phyloP scores from a whole-genome alignment of 2,113 vertebrate genomes.

The Castor canadensis region DNA sequence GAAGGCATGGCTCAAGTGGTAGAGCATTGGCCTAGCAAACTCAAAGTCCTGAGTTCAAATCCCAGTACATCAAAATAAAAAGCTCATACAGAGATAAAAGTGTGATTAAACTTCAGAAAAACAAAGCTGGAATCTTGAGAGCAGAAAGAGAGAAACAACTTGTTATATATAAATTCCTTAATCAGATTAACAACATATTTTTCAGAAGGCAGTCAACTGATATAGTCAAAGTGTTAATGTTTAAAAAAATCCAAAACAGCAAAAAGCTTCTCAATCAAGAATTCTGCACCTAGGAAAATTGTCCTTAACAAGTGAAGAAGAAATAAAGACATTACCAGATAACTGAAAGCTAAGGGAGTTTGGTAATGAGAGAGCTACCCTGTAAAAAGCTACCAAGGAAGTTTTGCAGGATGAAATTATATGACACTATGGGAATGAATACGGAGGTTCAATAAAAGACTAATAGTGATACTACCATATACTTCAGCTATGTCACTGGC shows the following conservation, averaged over 20 bases:
- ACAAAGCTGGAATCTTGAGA: background rate
- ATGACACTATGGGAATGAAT: too few species aligned
- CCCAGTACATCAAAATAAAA: too few species aligned
- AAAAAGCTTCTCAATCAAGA: background rate
- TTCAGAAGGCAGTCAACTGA: background rate
- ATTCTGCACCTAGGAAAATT: background rate
- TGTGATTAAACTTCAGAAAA: background rate
- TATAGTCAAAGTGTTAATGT: background rate
- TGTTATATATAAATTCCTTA: background rate
- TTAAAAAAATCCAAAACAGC: background rate
- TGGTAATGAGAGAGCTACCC: background rate
- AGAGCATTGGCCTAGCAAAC: too few species aligned
- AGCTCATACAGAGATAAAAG: background rate
- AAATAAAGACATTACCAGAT: background rate
- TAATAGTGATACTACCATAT: too few species aligned
- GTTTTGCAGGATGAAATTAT: background rate
- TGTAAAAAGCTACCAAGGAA: background rate
- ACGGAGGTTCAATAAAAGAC: too few species aligned
- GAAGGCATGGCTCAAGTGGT: too few species aligned
- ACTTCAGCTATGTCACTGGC: too few species aligned
- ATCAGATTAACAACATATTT: background rate
- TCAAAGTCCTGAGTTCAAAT: too few species aligned
- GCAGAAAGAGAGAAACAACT: background rate
- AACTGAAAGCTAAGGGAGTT: background rate
- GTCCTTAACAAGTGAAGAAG: background rate